Evolutionary conservation across 2,888 invertebrate genomes (phyloP).

Genomic region (Acrocyrtus sp.): DNA sequence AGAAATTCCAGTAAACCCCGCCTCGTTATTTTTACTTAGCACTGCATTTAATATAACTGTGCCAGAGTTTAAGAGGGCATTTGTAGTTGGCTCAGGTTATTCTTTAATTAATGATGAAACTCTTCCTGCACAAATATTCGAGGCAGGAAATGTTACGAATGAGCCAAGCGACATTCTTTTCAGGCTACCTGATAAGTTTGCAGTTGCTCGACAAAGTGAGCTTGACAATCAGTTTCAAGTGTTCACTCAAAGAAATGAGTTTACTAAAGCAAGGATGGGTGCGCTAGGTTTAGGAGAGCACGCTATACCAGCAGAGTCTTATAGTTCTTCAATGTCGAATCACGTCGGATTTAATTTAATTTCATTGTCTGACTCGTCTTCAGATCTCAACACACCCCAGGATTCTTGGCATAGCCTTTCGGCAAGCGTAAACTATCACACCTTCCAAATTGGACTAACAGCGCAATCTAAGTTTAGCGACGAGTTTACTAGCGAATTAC

Average conservation of each 20-base stretch:
- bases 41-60: constrained; percentile 34
- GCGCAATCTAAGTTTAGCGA: neutral
- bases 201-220: constrained; percentile 3
- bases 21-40: constrained; percentile 20
- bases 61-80: constrained; percentile 14
- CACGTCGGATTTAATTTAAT: constrained; percentile 19
- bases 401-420: constrained; percentile 14
- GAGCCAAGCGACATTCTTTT: constrained; percentile 28
- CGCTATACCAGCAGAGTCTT: neutral
- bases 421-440: constrained; percentile 31
- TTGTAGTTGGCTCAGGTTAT: constrained; percentile 35
- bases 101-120: constrained; percentile 22
- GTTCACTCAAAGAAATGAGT: constrained; percentile 6
- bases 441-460: constrained; percentile 21
- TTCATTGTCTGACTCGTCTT: neutral
- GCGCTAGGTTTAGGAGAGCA: constrained; percentile 13
- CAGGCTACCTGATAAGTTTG: constrained; percentile 11
- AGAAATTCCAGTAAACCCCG: constrained; percentile 25
- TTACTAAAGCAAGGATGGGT: constrained; percentile 5
- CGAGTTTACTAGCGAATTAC: neutral
- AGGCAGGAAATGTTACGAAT: neutral
- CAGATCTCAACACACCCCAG: neutral
- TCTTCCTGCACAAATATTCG: constrained; percentile 21
- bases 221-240: constrained; percentile 24
- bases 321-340: neutral